Percentiles rank a stretch among this genome's conserved stretches.
Evolutionary conservation across 2,888 invertebrate genomes (phyloP).

Genomic region (Lamproptera curius): DNA sequence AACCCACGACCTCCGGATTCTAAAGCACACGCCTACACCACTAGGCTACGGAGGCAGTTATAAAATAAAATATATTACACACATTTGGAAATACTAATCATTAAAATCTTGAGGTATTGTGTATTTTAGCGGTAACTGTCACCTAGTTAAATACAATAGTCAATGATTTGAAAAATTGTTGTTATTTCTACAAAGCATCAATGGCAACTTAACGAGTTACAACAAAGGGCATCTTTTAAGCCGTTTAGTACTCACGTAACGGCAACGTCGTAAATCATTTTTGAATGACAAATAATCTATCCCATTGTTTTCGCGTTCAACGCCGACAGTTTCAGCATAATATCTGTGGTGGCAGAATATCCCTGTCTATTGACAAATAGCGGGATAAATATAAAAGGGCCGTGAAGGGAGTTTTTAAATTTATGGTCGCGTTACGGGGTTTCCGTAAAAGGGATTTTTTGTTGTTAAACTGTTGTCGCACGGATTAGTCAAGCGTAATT

Average conservation of each 20-base stretch:
- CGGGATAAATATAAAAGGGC: constrained; percentile 34
- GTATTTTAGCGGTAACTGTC: too few species aligned
- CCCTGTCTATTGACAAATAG: constrained; percentile 48
- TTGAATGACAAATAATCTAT: constrained; percentile 51
- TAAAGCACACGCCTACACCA: too few species aligned
- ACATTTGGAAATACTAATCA: too few species aligned
- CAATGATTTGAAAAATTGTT: too few species aligned
- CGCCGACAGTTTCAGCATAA: constrained; percentile 34
- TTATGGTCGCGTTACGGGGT: constrained; percentile 41
- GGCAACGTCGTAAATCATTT: constrained; percentile 50
- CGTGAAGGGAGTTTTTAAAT: constrained; percentile 46
- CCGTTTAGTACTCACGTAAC: constrained; percentile 14
- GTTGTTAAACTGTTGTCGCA: constrained; percentile 12
- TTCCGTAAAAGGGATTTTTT: constrained; percentile 17
- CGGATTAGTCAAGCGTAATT: constrained; percentile 9
- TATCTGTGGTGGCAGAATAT: constrained; percentile 33
- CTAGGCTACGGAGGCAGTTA: too few species aligned
- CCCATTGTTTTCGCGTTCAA: constrained; percentile 42
- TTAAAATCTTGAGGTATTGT: too few species aligned
- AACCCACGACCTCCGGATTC: too few species aligned
- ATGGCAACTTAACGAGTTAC: constrained; percentile 16
- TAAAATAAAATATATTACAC: too few species aligned
- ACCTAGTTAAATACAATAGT: too few species aligned
- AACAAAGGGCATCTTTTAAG: constrained; percentile 2
- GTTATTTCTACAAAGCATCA: constrained; percentile 2